phyloP scores from a whole-genome alignment of 2,113 vertebrate genomes.

The Semnornis frantzii region DNA sequence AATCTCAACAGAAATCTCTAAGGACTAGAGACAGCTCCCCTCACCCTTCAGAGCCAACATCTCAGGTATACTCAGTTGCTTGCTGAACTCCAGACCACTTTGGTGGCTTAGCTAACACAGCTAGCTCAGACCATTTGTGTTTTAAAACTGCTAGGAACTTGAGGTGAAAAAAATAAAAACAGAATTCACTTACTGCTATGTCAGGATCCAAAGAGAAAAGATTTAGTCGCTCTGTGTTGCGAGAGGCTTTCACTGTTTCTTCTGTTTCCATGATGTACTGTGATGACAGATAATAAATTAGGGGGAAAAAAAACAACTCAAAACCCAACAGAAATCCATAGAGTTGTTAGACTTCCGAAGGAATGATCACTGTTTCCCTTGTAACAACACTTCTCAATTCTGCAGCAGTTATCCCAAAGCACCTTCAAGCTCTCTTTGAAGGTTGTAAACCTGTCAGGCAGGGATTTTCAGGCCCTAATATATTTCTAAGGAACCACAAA shows the following conservation, averaged over 20 bases:
- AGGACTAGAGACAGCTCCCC: fast-evolving
- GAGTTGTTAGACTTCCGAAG: not conserved
- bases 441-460: not conserved
- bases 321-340: not conserved
- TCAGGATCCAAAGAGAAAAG: constrained; percentile 95
- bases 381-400: not conserved
- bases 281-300: constrained; percentile 43
- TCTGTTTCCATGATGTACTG: constrained; percentile 96
- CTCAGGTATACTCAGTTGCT: not conserved
- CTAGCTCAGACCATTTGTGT: not conserved
- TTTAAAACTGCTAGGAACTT: not conserved
- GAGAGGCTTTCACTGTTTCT: constrained; percentile 84
- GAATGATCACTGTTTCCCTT: not conserved
- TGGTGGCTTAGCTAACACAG: not conserved
- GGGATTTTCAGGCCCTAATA: not conserved
- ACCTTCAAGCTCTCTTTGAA: not conserved
- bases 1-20: not conserved
- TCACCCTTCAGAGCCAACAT: not conserved
- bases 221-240: constrained; percentile 88
- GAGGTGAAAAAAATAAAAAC: not conserved
- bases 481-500: not conserved
- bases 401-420: not conserved
- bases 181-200: constrained; percentile 81
- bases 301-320: not conserved
- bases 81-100: not conserved